Evolutionary conservation across 1,140 invertebrate species (phyloP), one percentile per base, ranked within the genome.

Genomic region (Ceratosolen solmsi): DNA sequence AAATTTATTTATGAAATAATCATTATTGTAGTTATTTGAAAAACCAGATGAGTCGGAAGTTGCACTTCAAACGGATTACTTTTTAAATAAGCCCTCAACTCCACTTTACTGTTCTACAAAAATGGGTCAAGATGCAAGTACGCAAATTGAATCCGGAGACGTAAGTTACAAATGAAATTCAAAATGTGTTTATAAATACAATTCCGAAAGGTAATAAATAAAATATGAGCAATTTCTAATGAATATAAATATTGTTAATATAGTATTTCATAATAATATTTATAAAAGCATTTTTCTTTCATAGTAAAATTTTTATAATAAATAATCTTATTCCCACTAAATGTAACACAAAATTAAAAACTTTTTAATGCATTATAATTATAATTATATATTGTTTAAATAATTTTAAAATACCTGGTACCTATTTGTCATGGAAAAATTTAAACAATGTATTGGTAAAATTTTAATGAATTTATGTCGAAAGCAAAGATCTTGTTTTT

Each of bases 111-210:
- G 96, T 79, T 95, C 96, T 13, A 93, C 94, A 56, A 97, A 96
- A 91, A 94, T 94, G 80, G 97, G 97, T 38, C 91, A 94, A 38
- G 97, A 98, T 91, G 94, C 92, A 2, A 92, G 90, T 83, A 98
- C 97, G 30, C 97, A 98, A 92, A 97, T 98, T 68, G 94, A 94
- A 85, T 95, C 96, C 5, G 96, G 96, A 77, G 97, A 98, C 87
- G 96, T 96, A 89, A 93, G 94, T 92, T 15, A 30, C 30, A 36
- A 41, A 73, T 49, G 13, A 46, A 46, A 46, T 46, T 7, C 13
- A 46, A 46, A 46, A 46, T 49, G 36, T 83, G 36, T 83, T 81
- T 54, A 75, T 79, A 74, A 38, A n/a, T 30, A 33, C 4, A 22
- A 68, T 68, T 15, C n/a, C n/a, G n/a, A n/a, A n/a, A n/a, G n/a